Evolutionary conservation across 2,113 vertebrate genomes (phyloP).

Genomic region (Sceloporus tristichus): DNA sequence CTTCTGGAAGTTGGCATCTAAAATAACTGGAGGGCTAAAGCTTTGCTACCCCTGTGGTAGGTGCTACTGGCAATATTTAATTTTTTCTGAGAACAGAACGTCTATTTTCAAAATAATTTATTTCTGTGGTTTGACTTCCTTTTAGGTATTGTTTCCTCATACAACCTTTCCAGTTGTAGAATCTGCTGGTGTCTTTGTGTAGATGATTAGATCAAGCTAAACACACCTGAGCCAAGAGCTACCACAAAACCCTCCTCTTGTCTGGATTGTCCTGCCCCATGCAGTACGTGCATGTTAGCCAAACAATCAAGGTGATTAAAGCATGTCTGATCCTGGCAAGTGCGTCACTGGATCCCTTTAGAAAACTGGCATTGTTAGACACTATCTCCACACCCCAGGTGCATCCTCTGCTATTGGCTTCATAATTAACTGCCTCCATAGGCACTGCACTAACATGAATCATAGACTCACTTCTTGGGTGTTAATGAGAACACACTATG

Average conservation of each 20-base stretch:
- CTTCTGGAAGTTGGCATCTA: too few relatives aligned
- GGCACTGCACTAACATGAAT: conserved; percentile 51
- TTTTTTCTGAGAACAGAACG: not conserved
- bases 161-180: not conserved
- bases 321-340: conserved; percentile 61
- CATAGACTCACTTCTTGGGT: conserved; percentile 43
- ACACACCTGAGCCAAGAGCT: not conserved
- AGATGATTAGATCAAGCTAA: not conserved
- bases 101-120: not conserved
- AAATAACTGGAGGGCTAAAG: too few relatives aligned
- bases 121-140: too few relatives aligned
- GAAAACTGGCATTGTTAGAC: conserved; percentile 54
- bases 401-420: conserved; percentile 55
- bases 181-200: not conserved
- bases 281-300: conserved; percentile 38
- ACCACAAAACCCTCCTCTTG: not conserved
- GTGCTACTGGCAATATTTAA: not conserved
- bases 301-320: conserved; percentile 61
- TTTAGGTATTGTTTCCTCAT: not conserved
- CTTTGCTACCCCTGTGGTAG: too few relatives aligned
- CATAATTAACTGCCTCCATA: conserved; percentile 47
- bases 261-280: conserved; percentile 21
- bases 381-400: conserved; percentile 63
- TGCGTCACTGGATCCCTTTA: conserved; percentile 52
- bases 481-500: conserved; percentile 33